Conservation (phyloP, 2,113 vertebrate species). For the Corythaeola cristata region DNA sequence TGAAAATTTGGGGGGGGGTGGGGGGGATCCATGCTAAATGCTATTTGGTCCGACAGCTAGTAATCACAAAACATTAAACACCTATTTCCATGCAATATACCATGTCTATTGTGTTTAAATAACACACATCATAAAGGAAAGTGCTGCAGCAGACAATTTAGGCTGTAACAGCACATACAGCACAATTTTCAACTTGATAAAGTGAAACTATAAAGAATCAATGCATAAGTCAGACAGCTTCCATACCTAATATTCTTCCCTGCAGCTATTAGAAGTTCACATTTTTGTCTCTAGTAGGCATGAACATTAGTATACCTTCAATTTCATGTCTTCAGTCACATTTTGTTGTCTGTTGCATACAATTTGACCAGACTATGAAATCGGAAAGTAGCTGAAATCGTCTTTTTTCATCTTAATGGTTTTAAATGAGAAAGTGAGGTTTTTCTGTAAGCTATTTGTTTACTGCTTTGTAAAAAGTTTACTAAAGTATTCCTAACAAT, state of each 20-base stretch:
- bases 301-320: slow-evolving; percentile 35
- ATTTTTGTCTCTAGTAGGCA: slow-evolving; percentile 43
- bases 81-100: slow-evolving; percentile 42
- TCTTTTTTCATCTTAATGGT: slow-evolving; percentile 21
- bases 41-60: slow-evolving; percentile 29
- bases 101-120: slow-evolving; percentile 63
- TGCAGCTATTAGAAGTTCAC: slow-evolving; percentile 39
- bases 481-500: slow-evolving; percentile 42
- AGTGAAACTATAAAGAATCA: slow-evolving; percentile 54
- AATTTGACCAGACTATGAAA: slow-evolving; percentile 44
- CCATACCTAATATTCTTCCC: slow-evolving; percentile 47
- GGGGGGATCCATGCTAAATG: neutral
- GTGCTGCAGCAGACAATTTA: slow-evolving; percentile 60
- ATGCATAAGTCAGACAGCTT: slow-evolving; percentile 33
- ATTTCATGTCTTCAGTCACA: slow-evolving; percentile 39
- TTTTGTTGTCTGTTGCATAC: slow-evolving; percentile 19
- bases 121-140: slow-evolving; percentile 56
- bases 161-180: slow-evolving; percentile 20
- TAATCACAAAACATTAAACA: slow-evolving; percentile 51
- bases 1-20: neutral
- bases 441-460: slow-evolving; percentile 19
- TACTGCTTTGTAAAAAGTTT: slow-evolving; percentile 42
- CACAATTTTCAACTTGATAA: slow-evolving; percentile 65
- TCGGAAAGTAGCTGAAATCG: slow-evolving; percentile 52
- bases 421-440: slow-evolving; percentile 42